phyloP scores from a whole-genome alignment of 2,113 vertebrate genomes.

The Jaculus jaculus region DNA sequence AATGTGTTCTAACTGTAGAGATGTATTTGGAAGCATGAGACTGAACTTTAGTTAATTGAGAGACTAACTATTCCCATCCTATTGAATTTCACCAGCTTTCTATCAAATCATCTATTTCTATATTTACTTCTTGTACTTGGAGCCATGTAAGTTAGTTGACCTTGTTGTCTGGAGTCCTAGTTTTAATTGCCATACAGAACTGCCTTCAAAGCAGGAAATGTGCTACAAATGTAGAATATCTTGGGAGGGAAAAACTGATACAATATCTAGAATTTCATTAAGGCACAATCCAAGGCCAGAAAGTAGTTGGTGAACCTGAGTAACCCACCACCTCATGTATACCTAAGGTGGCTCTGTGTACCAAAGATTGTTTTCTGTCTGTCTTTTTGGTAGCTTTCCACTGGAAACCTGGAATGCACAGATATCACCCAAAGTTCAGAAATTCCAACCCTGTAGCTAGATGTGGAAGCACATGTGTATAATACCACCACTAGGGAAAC shows the following conservation, averaged over 20 bases:
- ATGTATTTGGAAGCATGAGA: not conserved
- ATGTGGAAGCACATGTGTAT: not conserved
- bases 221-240: not conserved
- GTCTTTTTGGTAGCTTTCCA: not conserved
- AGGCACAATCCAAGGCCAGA: not conserved
- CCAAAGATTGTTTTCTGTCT: not conserved
- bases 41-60: not conserved
- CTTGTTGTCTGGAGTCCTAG: not conserved
- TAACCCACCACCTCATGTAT: not conserved
- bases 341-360: not conserved
- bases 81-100: not conserved
- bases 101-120: not conserved
- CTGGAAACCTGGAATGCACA: not conserved
- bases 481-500: not conserved
- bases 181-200: not conserved
- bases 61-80: not conserved
- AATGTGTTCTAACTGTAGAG: not conserved
- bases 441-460: not conserved
- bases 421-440: not conserved
- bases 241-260: not conserved
- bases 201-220: not conserved
- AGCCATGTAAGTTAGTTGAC: not conserved
- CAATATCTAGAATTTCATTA: constrained; percentile 9
- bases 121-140: not conserved
- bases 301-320: not conserved